A percentile compares a stretch with the other conserved stretches of the same genome.
phyloP scores from a whole-genome alignment of 2,888 invertebrate genomes.

The Opisthograptis luteolata region DNA sequence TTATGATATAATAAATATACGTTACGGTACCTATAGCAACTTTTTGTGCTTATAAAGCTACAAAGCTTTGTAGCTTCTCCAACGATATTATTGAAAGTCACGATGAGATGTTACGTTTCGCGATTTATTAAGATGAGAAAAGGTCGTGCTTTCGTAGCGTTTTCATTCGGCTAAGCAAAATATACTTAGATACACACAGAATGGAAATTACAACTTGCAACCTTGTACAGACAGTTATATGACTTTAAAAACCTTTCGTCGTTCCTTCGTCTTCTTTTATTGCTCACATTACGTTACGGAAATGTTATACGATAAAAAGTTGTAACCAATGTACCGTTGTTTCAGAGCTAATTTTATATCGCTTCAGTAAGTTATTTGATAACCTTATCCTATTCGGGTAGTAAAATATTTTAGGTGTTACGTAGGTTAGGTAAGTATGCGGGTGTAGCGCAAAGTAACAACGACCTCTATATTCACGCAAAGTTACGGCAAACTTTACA shows the following conservation, averaged over 20 bases:
- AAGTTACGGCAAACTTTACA: constrained; percentile 5
- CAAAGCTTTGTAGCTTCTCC: constrained; percentile 12
- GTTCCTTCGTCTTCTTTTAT: constrained; percentile 8
- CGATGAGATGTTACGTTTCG: constrained; percentile 6
- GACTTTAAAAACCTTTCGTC: constrained; percentile 1
- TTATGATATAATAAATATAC: too few species aligned
- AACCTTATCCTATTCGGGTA: constrained; percentile 25
- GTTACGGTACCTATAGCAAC: too few species aligned
- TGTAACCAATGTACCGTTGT: constrained; percentile 4
- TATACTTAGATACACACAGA: not conserved
- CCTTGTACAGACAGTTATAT: constrained; percentile 5
- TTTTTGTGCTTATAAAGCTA: too few species aligned
- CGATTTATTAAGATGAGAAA: not conserved
- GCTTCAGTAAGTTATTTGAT: constrained; percentile 11
- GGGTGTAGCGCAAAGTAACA: not conserved
- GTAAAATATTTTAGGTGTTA: constrained; percentile 29
- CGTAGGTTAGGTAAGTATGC: not conserved
- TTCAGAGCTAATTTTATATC: constrained; percentile 4
- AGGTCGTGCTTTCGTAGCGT: not conserved
- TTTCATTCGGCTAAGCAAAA: not conserved
- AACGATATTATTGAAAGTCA: constrained; percentile 4
- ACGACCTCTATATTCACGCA: constrained; percentile 2
- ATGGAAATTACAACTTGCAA: constrained; percentile 2
- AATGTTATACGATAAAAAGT: constrained; percentile 17
- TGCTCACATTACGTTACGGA: constrained; percentile 6